Percentiles rank a stretch among this genome's conserved stretches.
These are phyloP conservation scores for human (Homo sapiens) DNA, from an alignment of 2,113 vertebrate genomes.

Conservation along the genomic window GRCh38 chr1:175605001-175605500, in stretches of 20 bases:
- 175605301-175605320: not conserved
- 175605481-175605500: not conserved
- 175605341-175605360: not conserved
- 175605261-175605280: slow-evolving; percentile 53
- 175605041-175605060: not conserved
- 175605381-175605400: not conserved
- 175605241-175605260: slow-evolving; percentile 34
- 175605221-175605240: not conserved
- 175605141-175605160: slow-evolving; percentile 8
- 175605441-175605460: not conserved
- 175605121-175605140: not conserved
- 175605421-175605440: not conserved
- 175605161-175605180: not conserved
- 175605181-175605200: not conserved
- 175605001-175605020: not conserved
- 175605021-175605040: not conserved
- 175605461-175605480: not conserved
- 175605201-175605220: not conserved
- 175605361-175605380: not conserved
- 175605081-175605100: not conserved
- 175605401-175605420: not conserved
- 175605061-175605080: not conserved
- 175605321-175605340: not conserved
- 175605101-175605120: not conserved
- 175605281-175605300: slow-evolving; percentile 31